Conservation (phyloP, 2,113 vertebrate genomes). For the Microcebus ravelobensis region DNA sequence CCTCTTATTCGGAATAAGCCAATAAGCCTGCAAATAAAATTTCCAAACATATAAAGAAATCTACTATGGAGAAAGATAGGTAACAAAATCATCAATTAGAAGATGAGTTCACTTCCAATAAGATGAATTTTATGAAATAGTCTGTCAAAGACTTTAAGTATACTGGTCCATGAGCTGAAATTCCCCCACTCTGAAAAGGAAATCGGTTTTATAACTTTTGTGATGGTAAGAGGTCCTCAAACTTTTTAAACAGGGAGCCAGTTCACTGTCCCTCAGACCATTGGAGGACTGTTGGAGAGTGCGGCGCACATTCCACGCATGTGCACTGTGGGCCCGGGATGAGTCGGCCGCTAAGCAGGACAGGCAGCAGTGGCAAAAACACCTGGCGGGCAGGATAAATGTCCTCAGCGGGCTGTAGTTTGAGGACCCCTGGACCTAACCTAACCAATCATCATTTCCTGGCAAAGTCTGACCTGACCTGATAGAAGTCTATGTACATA, state of each 20-base stretch:
- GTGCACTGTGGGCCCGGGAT: too few relatives aligned
- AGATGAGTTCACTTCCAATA: not conserved
- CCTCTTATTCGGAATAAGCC: not conserved
- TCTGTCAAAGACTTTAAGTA: not conserved
- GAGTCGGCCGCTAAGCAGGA: too few relatives aligned
- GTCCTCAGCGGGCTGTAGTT: too few relatives aligned
- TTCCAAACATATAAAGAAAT: not conserved
- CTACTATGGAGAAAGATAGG: not conserved
- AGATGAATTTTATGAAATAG: not conserved
- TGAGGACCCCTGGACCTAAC: not conserved
- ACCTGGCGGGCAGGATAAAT: too few relatives aligned
- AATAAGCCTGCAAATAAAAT: not conserved
- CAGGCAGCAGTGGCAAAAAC: too few relatives aligned
- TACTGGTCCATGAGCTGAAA: not conserved
- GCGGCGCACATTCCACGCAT: too few relatives aligned
- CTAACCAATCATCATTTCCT: not conserved
- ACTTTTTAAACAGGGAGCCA: too few relatives aligned
- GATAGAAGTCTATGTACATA: not conserved
- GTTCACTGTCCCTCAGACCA: too few relatives aligned
- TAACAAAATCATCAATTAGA: not conserved
- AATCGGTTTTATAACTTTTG: not conserved
- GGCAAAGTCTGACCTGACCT: not conserved
- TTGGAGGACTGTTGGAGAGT: too few relatives aligned
- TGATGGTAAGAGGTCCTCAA: not conserved
- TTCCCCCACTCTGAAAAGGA: not conserved